These are phyloP conservation scores for Dolichotis patagonum DNA, from an alignment of 2,113 vertebrate species.

Conservation along the genomic window DNA sequence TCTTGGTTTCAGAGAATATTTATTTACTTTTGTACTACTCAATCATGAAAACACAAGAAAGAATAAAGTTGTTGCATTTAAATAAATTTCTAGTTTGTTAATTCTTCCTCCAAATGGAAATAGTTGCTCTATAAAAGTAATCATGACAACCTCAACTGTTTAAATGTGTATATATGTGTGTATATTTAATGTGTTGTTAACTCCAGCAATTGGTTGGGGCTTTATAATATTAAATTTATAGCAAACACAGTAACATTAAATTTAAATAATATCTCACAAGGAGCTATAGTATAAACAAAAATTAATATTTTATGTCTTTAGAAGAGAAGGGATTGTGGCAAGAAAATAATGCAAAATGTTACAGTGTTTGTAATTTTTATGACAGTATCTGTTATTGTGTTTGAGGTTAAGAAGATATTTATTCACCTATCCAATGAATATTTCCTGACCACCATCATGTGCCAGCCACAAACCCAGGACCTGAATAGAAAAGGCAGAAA, in stretches of 20 bases:
- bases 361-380: not conserved
- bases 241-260: not conserved
- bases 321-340: not conserved
- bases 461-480: not conserved
- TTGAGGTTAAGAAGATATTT: not conserved
- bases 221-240: not conserved
- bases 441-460: not conserved
- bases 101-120: not conserved
- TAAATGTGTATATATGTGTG: not conserved
- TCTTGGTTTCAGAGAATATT: conserved; percentile 37
- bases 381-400: not conserved
- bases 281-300: conserved; percentile 11
- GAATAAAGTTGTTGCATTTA: not conserved
- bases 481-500: not conserved
- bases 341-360: conserved; percentile 28
- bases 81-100: conserved; percentile 31
- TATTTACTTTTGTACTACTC: not conserved
- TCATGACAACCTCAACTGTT: not conserved
- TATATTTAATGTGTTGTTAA: not conserved
- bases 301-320: not conserved
- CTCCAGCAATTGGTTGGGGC: not conserved
- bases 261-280: conserved; percentile 32
- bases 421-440: not conserved
- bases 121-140: not conserved
- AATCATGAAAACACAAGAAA: conserved; percentile 44